Base-by-base conservation (phyloP, 1,140 invertebrate genomes). In the Drosophila albomicans region DNA sequence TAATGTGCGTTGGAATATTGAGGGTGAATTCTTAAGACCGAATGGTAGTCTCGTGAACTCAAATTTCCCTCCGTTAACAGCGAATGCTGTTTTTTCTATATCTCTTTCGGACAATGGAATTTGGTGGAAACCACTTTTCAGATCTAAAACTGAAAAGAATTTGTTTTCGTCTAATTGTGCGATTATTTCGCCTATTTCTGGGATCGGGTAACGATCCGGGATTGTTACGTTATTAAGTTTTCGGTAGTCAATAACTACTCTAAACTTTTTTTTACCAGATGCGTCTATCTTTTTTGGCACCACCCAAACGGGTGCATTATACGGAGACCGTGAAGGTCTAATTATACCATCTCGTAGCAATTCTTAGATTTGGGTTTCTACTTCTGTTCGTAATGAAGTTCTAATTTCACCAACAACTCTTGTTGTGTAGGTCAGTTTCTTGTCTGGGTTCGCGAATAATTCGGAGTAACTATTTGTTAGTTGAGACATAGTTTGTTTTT, bases 121-220 rank as follows among this genome's bases (percentile, higher is more conserved):
- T 20, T 20, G 20, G 2, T 20, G 20, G 3, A 20, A 20, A 3
- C 20, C 20, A 20, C 20, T 20, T 20, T 20, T 20, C 20, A 20
- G 20, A 52, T 46, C 45, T 3, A 94, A 57, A 1, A 87, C 78
- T 0, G 88, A 81, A 64, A 94, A 94, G 48, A 82, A 90, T 49
- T 76, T 75, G 5, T 86, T 73, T 4, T 82, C 81, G 10, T 77
- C 81, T 28, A 94, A 52, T 8, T 68, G 68, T 59, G 93, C 90
- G 10, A 95, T 72, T 20, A 85, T 32, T 25, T 62, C 58, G 5
- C 20, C 20, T 20, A 62, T 62, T 43, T 62, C 58, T 51, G 49
- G 49, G 49, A 16, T 49, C 48, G 15, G 48, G 16, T 16, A 49
- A 16, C 48, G 16, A 49, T 49, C 48, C 48, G 15, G 20, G 11